Conservation (phyloP, 2,113 vertebrate genomes). For the Gasterosteus aculeatus region DNA sequence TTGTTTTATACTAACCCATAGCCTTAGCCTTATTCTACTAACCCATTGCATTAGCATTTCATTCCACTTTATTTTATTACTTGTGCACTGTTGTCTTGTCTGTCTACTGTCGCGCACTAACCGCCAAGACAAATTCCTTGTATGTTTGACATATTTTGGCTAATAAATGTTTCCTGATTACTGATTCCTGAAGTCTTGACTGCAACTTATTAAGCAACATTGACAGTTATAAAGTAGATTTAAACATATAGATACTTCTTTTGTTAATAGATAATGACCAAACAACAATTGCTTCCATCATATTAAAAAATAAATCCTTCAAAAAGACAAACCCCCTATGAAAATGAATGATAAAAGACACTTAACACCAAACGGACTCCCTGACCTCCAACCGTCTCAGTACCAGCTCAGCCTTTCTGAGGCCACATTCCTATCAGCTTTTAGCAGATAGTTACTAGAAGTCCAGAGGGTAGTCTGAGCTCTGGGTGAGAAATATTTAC, state of each 20-base stretch:
- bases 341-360: neutral
- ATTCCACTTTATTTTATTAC: too few relatives aligned
- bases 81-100: too few relatives aligned
- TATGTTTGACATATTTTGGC: too few relatives aligned
- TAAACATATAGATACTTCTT: conserved; percentile 2
- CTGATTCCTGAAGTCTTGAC: too few relatives aligned
- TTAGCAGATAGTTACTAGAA: conserved; percentile 85
- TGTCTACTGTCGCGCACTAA: too few relatives aligned
- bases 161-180: too few relatives aligned
- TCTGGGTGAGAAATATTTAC: conserved; percentile 79
- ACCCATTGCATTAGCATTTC: too few relatives aligned
- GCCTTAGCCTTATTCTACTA: too few relatives aligned
- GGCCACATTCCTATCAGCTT: conserved; percentile 78
- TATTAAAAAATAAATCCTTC: neutral
- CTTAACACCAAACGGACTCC: conserved; percentile 24
- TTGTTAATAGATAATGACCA: neutral
- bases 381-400: conserved; percentile 47
- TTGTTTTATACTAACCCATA: too few relatives aligned
- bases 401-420: conserved; percentile 56
- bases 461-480: conserved; percentile 67
- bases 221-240: conserved; percentile 5
- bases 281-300: neutral
- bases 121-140: too few relatives aligned
- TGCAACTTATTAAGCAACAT: conserved; percentile 27
- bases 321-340: neutral